Base-by-base conservation (phyloP, 2,888 invertebrate species). In the Bugula neritina region DNA sequence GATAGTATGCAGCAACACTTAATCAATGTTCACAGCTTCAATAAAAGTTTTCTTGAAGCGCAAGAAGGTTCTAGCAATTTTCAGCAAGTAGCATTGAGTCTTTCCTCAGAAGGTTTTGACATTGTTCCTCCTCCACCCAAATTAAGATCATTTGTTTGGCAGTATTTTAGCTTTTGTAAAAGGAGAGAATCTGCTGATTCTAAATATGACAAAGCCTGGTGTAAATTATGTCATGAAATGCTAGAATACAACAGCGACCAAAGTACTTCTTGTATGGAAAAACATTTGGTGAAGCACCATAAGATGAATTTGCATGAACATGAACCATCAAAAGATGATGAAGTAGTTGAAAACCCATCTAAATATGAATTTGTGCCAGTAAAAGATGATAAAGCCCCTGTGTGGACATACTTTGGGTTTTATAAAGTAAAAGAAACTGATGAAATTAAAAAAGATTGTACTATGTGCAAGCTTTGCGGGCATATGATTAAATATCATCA, bases 81-180 rank as follows among this genome's bases (percentile, higher is more conserved):
- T n/a, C n/a, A n/a, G n/a, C n/a, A n/a, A n/a, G n/a, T n/a, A n/a
- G n/a, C n/a, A n/a, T n/a, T n/a, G n/a, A n/a, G n/a, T n/a, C n/a
- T n/a, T n/a, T n/a, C n/a, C n/a, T n/a, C n/a, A n/a, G n/a, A n/a
- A n/a, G n/a, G n/a, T n/a, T n/a, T n/a, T n/a, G n/a, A n/a, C n/a
- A n/a, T n/a, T n/a, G n/a, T n/a, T n/a, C n/a, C n/a, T n/a, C n/a
- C n/a, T n/a, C n/a, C n/a, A n/a, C n/a, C n/a, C n/a, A n/a, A n/a
- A n/a, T n/a, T n/a, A n/a, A n/a, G n/a, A n/a, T n/a, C n/a, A 2
- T 31, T 63, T 5, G 63, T 63, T 29, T 63, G 63, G 63, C 13
- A 31, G 5, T 63, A 63, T 34, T 63, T 63, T 31, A 31, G 63
- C 3, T 63, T 63, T 63, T 63, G 31, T 31, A 63, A 34, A 63